A percentile compares a stretch with the other conserved stretches of the same genome.
Conservation (phyloP, 2,888 invertebrate genomes). For the Empis livida region DNA sequence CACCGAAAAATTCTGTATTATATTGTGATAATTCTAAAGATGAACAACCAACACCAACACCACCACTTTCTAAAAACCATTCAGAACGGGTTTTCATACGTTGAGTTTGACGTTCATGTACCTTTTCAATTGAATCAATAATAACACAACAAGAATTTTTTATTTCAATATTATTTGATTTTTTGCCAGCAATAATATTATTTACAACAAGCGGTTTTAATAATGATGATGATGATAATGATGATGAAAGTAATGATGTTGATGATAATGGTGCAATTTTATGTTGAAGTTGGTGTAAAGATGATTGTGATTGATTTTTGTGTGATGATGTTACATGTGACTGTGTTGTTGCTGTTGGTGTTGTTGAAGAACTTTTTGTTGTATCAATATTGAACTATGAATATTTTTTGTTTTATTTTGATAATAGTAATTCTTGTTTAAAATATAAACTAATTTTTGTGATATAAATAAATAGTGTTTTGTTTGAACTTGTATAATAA, state of each 20-base stretch:
- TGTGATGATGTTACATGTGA: too few species aligned
- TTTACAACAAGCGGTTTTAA: too few species aligned
- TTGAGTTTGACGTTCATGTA: slow-evolving; percentile 91
- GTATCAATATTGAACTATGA: background rate
- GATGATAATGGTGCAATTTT: background rate
- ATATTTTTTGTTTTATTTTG: background rate
- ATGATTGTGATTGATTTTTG: too few species aligned
- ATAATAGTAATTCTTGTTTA: too few species aligned
- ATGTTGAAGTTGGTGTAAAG: background rate
- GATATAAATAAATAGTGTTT: too few species aligned
- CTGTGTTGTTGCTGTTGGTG: background rate
- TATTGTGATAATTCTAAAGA: slow-evolving; percentile 12
- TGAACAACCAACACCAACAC: slow-evolving; percentile 22
- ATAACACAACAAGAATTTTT: background rate
- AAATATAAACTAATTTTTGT: too few species aligned
- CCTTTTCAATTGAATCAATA: slow-evolving; percentile 42
- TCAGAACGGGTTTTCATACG: slow-evolving; percentile 94
- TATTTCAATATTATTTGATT: background rate
- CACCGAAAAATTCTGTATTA: slow-evolving; percentile 20
- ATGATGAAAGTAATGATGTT: background rate
- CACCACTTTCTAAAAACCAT: slow-evolving; percentile 66
- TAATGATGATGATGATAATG: background rate
- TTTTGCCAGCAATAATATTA: too few species aligned
- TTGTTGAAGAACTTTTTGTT: background rate
- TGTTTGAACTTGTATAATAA: too few species aligned